Base-by-base conservation (phyloP, 2,113 vertebrate genomes). In the Varanus komodoensis region DNA sequence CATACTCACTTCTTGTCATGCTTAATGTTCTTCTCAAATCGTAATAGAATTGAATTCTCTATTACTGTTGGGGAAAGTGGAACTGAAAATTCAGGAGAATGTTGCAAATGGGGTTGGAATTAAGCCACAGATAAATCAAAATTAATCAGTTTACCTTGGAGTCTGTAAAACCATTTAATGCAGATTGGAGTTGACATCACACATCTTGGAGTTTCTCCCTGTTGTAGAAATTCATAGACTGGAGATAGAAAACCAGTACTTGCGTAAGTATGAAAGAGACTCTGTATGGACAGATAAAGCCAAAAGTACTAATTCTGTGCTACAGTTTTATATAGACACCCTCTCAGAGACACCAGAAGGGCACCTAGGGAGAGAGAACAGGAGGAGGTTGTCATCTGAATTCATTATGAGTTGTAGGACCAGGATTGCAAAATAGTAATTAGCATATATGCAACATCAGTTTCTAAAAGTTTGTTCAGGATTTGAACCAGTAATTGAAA, bases 1-100 rank as follows among this genome's bases (percentile, higher is more conserved):
- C 92, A 88, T 94, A 90, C 93, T 97, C 91, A 95, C 89, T 86
- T 64, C 94, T 92, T 94, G 86, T 95, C 88, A 0, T 91, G 77
- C 93, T 94, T 95, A 79, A 0, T 74, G 75, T 38, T 8, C 86
- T 94, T 80, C 92, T 0, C 91, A 93, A 95, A 83, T 90, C 83
- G 82, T 95, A 96, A 96, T 94, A 94, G 54, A 94, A 93, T 68
- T 61, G 23, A 90, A 91, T 86, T 88, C 84, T 84, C 61, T 91
- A 0, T 90, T 92, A 84, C 89, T 71, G 12, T 92, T 64, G 79
- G 81, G 69, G 86, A 90, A 74, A 29, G 69, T 79, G 88, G 88
- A 52, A 5, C 61, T 92, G 32, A 92, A 87, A 88, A 87, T 89
- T 87, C 86, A 21, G 92, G 77, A 93, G 38, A 34, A 0, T 11